Conservation (phyloP, 2,113 vertebrate species). For the Hemiscyllium ocellatum region DNA sequence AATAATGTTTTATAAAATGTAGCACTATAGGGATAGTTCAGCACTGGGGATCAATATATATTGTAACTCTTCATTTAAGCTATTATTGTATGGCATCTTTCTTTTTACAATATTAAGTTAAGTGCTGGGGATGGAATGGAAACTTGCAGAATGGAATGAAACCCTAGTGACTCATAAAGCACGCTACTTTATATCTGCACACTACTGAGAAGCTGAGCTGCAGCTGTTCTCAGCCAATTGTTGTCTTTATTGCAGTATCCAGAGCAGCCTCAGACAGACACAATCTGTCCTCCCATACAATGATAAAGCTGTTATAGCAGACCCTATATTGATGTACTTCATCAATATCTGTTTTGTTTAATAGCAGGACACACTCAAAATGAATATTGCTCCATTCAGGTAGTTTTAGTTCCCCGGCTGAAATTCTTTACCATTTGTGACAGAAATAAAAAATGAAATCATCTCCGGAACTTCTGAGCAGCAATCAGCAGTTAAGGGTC, state of each 20-base stretch:
- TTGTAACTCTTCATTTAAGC: constrained; percentile 50
- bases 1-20: constrained; percentile 38
- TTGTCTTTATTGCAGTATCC: constrained; percentile 32
- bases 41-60: constrained; percentile 42
- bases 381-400: constrained; percentile 12
- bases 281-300: constrained; percentile 27
- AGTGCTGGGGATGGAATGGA: constrained; percentile 63
- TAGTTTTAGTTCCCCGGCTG: background rate
- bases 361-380: background rate
- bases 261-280: background rate
- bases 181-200: constrained; percentile 39
- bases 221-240: constrained; percentile 26
- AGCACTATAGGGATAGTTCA: constrained; percentile 49
- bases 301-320: constrained; percentile 14
- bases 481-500: constrained; percentile 36
- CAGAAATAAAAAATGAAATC: constrained; percentile 21
- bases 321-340: constrained; percentile 20
- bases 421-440: background rate
- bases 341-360: constrained; percentile 36
- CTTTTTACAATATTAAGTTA: constrained; percentile 67
- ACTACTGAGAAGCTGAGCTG: background rate
- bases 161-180: constrained; percentile 68
- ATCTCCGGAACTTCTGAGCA: constrained; percentile 38
- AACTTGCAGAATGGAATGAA: constrained; percentile 68
- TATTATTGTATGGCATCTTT: constrained; percentile 56